Evolutionary conservation across 2,888 invertebrate species (phyloP), one percentile per base, ranked within the genome.

Genomic region (Metacarcinus magister): DNA sequence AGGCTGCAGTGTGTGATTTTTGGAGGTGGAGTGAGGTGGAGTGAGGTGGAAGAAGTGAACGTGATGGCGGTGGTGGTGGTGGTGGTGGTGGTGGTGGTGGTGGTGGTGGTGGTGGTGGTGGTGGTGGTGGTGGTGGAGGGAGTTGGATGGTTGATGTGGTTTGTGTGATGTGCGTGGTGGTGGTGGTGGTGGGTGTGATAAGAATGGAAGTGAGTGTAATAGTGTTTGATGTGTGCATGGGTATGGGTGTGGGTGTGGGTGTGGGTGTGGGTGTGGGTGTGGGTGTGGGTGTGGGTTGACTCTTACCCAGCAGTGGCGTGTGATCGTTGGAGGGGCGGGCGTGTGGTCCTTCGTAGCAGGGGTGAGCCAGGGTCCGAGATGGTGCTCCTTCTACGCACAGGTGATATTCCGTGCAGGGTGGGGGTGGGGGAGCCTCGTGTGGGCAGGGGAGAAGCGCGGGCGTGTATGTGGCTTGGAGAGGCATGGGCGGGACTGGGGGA

Each of bases 281-380:
- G 46, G 82, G 75, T 43, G 39, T 39, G 39, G 67, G 93, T 8
- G 94, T n/a, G n/a, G n/a, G 16, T 7, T 13, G 39, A n/a, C 54
- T 32, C 95, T 96, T 94, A 97, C 95, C 96, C 97, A 67, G 95
- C 96, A 1, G 96, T 96, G 43, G 97, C 97, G 67, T 97, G 97
- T 39, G 96, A 96, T 19, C 97, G 95, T 94, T 96, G 96, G 10
- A 97, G 95, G 44, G 97, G 97, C 8, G 97, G 97, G 28, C 97
- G 94, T 39, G 95, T 96, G 44, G 95, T 96, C 93, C 94, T 96
- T 90, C 97, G 93, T 4, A 96, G 94, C 54, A 97, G 60, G 39
- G 96, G 96, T 7, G 97, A 96, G 28, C 93, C 93, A 8, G 94
- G 93, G 19, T 96, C 96, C 23, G 94, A 82, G 92, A 93, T 75